A percentile compares a stretch with the other conserved stretches of the same genome.
These are phyloP conservation scores for Dicerorhinus sumatrensis DNA, from an alignment of 2,113 vertebrate genomes.

Conservation along the genomic window DNA sequence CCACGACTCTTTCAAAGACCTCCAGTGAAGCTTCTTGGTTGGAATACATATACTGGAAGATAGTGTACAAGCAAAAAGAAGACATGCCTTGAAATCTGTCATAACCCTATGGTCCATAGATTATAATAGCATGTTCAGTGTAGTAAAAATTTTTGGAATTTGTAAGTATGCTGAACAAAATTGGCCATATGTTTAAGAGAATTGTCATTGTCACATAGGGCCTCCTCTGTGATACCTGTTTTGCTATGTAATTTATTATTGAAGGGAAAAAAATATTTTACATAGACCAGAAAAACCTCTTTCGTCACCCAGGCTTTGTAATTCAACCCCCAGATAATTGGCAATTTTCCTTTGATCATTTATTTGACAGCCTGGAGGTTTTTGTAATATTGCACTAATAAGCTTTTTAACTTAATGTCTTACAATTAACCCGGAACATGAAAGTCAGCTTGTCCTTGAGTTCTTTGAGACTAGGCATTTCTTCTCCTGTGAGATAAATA, in stretches of 20 bases:
- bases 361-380: background rate
- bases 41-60: background rate
- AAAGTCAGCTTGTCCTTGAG: background rate
- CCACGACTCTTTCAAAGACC: background rate
- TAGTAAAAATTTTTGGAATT: background rate
- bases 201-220: background rate
- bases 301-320: background rate
- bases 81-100: background rate
- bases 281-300: background rate
- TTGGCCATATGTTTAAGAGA: background rate
- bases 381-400: background rate
- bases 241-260: background rate
- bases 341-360: background rate
- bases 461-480: background rate
- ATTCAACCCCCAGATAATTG: background rate
- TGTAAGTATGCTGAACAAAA: background rate
- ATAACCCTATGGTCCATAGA: background rate
- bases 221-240: background rate
- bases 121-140: background rate
- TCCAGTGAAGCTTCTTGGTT: background rate
- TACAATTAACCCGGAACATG: background rate
- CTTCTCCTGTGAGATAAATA: background rate
- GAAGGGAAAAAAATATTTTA: background rate
- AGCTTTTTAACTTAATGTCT: background rate
- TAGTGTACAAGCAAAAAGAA: background rate